phyloP scores from a whole-genome alignment of 2,113 vertebrate species.

The Copsychus sechellarum region DNA sequence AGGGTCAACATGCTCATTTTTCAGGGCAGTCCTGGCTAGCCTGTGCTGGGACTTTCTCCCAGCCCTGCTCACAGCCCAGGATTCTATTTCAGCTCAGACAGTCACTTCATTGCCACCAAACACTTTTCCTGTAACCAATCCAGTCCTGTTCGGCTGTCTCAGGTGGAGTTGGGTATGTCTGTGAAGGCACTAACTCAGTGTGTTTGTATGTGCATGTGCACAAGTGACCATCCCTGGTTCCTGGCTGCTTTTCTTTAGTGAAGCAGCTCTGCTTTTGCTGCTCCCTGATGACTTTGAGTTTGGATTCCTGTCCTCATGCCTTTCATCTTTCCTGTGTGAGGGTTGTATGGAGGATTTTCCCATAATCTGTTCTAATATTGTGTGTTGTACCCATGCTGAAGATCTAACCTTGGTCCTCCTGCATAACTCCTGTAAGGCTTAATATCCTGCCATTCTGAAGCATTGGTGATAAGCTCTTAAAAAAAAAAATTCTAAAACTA shows the following conservation, averaged over 20 bases:
- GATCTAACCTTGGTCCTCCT: neutral
- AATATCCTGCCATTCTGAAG: neutral
- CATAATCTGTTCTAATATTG: neutral
- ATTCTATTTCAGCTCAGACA: neutral
- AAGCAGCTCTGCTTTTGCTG: neutral
- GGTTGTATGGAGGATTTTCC: neutral
- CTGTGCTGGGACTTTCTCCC: neutral
- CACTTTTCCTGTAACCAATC: neutral
- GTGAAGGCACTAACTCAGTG: neutral
- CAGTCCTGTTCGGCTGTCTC: neutral
- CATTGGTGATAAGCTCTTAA: neutral
- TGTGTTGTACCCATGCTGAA: neutral
- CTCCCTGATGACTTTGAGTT: neutral
- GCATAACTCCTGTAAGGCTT: neutral
- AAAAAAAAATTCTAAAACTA: neutral
- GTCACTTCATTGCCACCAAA: neutral
- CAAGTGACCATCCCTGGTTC: neutral
- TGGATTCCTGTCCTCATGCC: neutral
- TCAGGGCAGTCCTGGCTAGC: neutral
- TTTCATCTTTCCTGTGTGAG: neutral
- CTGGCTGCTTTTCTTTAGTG: neutral
- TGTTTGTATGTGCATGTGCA: too few relatives aligned
- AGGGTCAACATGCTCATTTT: neutral
- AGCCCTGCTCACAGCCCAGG: rapidly evolving
- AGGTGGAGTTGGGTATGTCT: rapidly evolving